phyloP scores from a whole-genome alignment of 1,140 invertebrate genomes.

The Aradophagus sp. region DNA sequence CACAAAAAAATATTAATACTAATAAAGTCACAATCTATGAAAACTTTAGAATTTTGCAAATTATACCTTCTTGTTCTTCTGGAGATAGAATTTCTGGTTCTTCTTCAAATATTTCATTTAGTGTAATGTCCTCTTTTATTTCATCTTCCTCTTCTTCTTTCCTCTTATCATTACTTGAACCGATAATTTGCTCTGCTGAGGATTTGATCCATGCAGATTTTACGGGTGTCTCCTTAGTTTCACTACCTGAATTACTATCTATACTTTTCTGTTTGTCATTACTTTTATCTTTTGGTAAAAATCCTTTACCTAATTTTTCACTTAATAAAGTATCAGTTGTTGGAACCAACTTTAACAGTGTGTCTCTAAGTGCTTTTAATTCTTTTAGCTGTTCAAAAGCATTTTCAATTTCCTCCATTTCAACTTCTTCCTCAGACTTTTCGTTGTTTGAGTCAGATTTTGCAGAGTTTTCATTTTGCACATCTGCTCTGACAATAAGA shows the following conservation, averaged over 20 bases:
- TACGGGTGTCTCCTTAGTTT: conserved; percentile 8
- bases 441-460: conserved; percentile 55
- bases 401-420: conserved; percentile 60
- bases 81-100: conserved; percentile 76
- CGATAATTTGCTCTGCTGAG: conserved; percentile 35
- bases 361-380: conserved; percentile 61
- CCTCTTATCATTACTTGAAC: conserved; percentile 31
- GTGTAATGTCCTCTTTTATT: conserved; percentile 53
- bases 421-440: conserved; percentile 59
- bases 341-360: conserved; percentile 63
- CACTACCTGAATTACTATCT: conserved; percentile 26
- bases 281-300: conserved; percentile 38
- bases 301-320: conserved; percentile 58
- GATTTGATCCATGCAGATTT: conserved; percentile 59
- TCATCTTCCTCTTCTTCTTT: conserved; percentile 36
- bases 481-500: conserved; percentile 48
- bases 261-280: conserved; percentile 42
- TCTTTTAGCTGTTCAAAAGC: conserved; percentile 63
- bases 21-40: too few species aligned
- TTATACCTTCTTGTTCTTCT: conserved; percentile 78
- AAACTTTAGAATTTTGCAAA: conserved; percentile 20
- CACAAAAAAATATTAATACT: too few species aligned
- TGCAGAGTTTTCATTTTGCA: conserved; percentile 39
- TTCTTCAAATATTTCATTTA: conserved; percentile 71
- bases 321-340: conserved; percentile 52